Evolutionary conservation across 1,140 invertebrate genomes (phyloP).

Genomic region (Papilio polytes): DNA sequence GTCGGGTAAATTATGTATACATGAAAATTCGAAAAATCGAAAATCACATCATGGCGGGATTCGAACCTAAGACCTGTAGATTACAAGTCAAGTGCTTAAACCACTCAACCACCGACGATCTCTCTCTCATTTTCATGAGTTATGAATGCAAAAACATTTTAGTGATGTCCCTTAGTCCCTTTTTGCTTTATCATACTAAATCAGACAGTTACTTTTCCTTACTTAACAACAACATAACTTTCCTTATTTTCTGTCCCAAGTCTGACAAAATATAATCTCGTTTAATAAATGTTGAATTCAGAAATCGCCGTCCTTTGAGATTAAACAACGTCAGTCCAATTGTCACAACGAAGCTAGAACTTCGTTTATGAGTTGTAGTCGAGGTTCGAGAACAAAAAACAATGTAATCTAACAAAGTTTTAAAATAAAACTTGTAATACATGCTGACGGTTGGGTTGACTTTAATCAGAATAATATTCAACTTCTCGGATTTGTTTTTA

Average conservation of each 20-base stretch:
- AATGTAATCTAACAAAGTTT: slow-evolving; percentile 17
- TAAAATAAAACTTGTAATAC: not conserved
- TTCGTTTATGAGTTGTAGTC: slow-evolving; percentile 26
- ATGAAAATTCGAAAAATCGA: no score
- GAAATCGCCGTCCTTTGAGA: slow-evolving; percentile 14
- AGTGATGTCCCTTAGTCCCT: no score
- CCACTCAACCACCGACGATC: no score
- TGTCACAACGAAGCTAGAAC: slow-evolving; percentile 7
- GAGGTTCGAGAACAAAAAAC: not conserved
- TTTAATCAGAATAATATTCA: slow-evolving; percentile 14
- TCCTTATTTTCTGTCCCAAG: not conserved
- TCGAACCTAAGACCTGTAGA: no score
- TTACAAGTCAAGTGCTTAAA: no score
- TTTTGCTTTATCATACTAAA: no score
- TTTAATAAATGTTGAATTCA: slow-evolving; percentile 22
- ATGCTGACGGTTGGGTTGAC: not conserved
- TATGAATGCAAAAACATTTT: no score
- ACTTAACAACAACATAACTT: not conserved
- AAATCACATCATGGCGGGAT: no score
- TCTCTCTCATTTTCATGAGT: no score
- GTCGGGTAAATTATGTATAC: no score
- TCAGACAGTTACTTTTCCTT: not conserved
- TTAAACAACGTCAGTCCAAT: slow-evolving; percentile 27
- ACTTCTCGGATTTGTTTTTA: not conserved
- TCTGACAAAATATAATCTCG: not conserved